phyloP scores from a whole-genome alignment of 2,888 invertebrate genomes.

The Limnephilus auricula region DNA sequence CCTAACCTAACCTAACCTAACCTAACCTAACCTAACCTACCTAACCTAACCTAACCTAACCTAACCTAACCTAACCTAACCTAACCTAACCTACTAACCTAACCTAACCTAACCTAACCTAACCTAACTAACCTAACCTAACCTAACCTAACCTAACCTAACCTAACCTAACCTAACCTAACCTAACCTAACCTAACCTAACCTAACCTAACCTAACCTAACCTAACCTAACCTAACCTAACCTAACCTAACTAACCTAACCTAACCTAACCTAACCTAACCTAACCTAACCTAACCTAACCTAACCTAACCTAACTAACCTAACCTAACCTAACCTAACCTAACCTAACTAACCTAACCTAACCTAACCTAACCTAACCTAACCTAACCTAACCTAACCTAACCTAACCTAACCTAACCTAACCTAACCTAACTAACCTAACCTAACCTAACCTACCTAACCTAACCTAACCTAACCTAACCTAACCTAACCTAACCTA shows the following conservation, averaged over 20 bases:
- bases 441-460: constrained; percentile 41
- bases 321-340: constrained; percentile 41
- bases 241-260: constrained; percentile 40
- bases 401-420: constrained; percentile 60
- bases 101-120: no score
- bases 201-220: constrained; percentile 33
- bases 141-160: neutral
- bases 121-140: neutral
- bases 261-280: constrained; percentile 35
- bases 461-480: constrained; percentile 39
- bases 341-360: constrained; percentile 45
- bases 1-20: constrained; percentile 6
- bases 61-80: no score
- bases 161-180: constrained; percentile 18
- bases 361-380: constrained; percentile 39
- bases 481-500: constrained; percentile 47
- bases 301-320: constrained; percentile 42
- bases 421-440: constrained; percentile 42
- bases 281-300: constrained; percentile 19
- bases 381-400: constrained; percentile 57
- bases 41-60: neutral
- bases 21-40: constrained; percentile 21
- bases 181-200: constrained; percentile 39
- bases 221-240: constrained; percentile 32
- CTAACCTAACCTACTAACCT: no score